Percentiles rank a stretch among this genome's conserved stretches.
phyloP scores from a whole-genome alignment of 2,888 invertebrate species.

The Dione vanillae region DNA sequence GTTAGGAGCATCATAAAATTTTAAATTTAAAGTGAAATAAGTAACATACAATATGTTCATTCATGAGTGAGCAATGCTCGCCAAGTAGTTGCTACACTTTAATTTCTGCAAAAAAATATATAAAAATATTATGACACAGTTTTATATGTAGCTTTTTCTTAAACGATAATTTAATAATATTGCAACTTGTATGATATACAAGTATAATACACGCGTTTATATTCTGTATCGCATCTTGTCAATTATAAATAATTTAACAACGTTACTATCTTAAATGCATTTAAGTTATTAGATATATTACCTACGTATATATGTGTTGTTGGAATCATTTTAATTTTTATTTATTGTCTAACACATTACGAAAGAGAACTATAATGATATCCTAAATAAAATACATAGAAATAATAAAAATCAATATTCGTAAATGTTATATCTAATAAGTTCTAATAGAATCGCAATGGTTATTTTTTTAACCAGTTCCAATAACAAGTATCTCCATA shows the following conservation, averaged over 20 bases:
- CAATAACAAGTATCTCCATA: too few relatives aligned
- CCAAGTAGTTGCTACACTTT: background rate
- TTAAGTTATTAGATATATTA: background rate
- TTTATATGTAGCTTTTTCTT: background rate
- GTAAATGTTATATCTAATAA: too few relatives aligned
- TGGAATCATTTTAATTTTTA: background rate
- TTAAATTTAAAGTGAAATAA: background rate
- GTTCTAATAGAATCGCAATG: too few relatives aligned
- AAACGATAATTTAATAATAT: conserved; percentile 18
- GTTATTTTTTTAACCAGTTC: too few relatives aligned
- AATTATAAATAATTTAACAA: conserved; percentile 36
- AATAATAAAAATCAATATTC: too few relatives aligned
- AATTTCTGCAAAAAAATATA: background rate
- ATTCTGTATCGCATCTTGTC: conserved; percentile 18
- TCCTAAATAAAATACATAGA: too few relatives aligned
- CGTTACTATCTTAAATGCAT: background rate
- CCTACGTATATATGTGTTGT: background rate
- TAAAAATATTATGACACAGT: background rate
- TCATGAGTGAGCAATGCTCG: background rate
- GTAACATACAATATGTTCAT: background rate
- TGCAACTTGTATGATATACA: conserved; percentile 32
- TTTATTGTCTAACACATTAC: background rate
- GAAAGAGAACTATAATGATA: too few relatives aligned
- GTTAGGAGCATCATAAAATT: background rate
- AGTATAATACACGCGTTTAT: conserved; percentile 25